A percentile compares a stretch with the other conserved stretches of the same genome.
These are phyloP conservation scores for Neodiprion lecontei DNA, from an alignment of 1,140 invertebrate species.

Conservation along the genomic window DNA sequence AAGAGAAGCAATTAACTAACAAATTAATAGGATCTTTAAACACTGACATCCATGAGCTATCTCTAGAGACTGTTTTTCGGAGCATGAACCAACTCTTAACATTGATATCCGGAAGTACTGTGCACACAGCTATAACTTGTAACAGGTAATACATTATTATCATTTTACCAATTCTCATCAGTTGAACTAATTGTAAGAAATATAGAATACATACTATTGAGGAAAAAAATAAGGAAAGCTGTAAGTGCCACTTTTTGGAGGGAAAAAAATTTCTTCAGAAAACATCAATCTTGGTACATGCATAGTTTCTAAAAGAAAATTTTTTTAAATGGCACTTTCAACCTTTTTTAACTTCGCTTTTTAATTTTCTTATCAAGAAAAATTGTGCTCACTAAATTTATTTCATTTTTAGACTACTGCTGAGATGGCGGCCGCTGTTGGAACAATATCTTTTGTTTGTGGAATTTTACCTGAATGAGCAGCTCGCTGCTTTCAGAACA, in stretches of 20 bases:
- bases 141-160: slow-evolving; percentile 27
- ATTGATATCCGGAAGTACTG: slow-evolving; percentile 28
- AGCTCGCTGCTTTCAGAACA: slow-evolving; percentile 76
- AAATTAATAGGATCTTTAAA: slow-evolving; percentile 68
- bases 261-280: too few relatives aligned
- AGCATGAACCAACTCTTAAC: slow-evolving; percentile 37
- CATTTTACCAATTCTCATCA: slow-evolving; percentile 8
- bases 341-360: too few relatives aligned
- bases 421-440: slow-evolving; percentile 71
- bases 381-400: background rate
- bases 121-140: slow-evolving; percentile 23
- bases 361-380: too few relatives aligned
- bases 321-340: too few relatives aligned
- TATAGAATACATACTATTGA: too few relatives aligned
- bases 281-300: too few relatives aligned
- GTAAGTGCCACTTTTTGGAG: too few relatives aligned
- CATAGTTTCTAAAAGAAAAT: too few relatives aligned
- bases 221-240: too few relatives aligned
- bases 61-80: slow-evolving; percentile 56
- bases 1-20: slow-evolving; percentile 70
- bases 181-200: too few relatives aligned
- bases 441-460: slow-evolving; percentile 78
- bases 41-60: slow-evolving; percentile 65
- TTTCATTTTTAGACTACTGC: slow-evolving; percentile 37
- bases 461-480: slow-evolving; percentile 80